Evolutionary conservation across 2,113 vertebrate species (phyloP).

Genomic region (Microtus pennsylvanicus): DNA sequence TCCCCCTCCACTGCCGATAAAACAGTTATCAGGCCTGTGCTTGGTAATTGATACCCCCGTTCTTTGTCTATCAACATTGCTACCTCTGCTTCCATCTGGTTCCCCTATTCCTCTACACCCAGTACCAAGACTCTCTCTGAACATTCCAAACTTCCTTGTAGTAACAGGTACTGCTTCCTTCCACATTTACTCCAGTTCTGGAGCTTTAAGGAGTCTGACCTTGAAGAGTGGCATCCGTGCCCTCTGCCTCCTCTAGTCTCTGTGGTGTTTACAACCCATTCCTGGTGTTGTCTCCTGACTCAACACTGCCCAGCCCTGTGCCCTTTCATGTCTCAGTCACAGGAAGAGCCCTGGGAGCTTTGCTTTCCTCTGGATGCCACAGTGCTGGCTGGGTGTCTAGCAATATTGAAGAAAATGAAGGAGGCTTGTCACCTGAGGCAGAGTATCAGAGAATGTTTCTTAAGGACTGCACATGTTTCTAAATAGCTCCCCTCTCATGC

Average conservation of each 20-base stretch:
- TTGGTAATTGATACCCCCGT: background rate
- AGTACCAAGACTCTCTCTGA: background rate
- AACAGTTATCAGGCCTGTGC: background rate
- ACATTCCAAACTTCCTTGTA: background rate
- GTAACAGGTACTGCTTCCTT: background rate
- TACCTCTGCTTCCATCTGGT: background rate
- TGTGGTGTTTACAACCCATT: background rate
- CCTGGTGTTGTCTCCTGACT: background rate
- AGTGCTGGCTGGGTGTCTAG: too few relatives aligned
- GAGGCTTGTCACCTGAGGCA: rapidly evolving
- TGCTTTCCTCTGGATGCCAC: background rate
- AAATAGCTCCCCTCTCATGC: background rate
- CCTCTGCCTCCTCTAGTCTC: background rate
- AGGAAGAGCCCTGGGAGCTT: background rate
- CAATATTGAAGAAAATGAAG: background rate
- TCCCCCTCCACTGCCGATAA: background rate
- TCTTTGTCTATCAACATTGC: background rate
- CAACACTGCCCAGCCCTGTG: background rate
- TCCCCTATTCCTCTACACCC: background rate
- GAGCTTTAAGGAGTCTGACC: background rate
- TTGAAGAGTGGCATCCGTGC: background rate
- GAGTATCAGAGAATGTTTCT: background rate
- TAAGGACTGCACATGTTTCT: background rate
- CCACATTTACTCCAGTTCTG: background rate
- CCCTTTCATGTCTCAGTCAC: background rate